Evolutionary conservation across 2,888 invertebrate species (phyloP).

Genomic region (Agrochola lychnidis): DNA sequence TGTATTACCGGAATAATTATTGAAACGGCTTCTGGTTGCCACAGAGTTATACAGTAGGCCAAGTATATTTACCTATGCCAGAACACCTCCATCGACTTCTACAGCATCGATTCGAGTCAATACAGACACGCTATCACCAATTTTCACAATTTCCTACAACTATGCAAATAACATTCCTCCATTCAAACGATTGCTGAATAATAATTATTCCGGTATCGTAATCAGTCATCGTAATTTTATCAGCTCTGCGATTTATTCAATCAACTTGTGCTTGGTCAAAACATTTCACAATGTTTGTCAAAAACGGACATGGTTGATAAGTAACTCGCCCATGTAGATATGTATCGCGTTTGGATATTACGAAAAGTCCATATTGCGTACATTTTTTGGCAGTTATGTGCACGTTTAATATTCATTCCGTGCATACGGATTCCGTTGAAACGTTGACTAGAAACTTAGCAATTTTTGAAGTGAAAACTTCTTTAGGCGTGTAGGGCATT

Average conservation of each 20-base stretch:
- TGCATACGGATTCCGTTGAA: slow-evolving; percentile 19
- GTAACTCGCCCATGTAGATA: slow-evolving; percentile 60
- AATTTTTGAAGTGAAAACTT: background rate
- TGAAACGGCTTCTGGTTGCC: background rate
- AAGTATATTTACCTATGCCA: background rate
- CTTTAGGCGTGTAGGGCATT: too few species aligned
- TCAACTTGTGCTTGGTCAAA: slow-evolving; percentile 69
- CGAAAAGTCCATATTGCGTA: slow-evolving; percentile 67
- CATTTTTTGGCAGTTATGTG: slow-evolving; percentile 44
- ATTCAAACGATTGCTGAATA: slow-evolving; percentile 34
- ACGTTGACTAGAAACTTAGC: background rate
- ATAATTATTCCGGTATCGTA: slow-evolving; percentile 54
- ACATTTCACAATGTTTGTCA: slow-evolving; percentile 73
- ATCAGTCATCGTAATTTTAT: slow-evolving; percentile 59
- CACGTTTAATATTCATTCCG: slow-evolving; percentile 41
- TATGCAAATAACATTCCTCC: slow-evolving; percentile 49
- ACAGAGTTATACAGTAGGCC: background rate
- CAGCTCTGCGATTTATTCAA: slow-evolving; percentile 66
- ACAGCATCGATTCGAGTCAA: background rate
- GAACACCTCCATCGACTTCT: background rate
- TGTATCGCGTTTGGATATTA: slow-evolving; percentile 68
- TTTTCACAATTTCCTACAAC: slow-evolving; percentile 53
- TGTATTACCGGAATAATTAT: background rate
- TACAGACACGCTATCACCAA: slow-evolving; percentile 3
- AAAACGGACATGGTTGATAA: slow-evolving; percentile 69